These are phyloP conservation scores for Druon quercuslanigerum DNA, from an alignment of 1,140 invertebrate genomes.

Conservation along the genomic window DNA sequence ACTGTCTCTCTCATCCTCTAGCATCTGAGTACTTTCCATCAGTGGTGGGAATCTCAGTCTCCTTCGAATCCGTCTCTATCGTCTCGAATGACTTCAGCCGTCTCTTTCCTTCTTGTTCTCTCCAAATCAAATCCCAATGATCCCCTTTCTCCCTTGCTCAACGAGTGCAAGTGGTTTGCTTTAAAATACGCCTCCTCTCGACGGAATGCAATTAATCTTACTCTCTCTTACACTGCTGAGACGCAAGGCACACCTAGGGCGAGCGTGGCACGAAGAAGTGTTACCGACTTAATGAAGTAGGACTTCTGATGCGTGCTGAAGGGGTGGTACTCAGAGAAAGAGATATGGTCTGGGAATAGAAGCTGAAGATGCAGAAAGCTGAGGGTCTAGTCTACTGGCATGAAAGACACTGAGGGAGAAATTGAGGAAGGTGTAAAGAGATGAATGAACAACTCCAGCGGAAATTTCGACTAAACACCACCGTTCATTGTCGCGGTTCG, in stretches of 20 bases:
- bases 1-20: conserved; percentile 63
- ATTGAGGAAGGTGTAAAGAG: conserved; percentile 51
- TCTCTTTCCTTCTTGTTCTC: conserved; percentile 37
- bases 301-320: conserved; percentile 70
- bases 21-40: conserved; percentile 62
- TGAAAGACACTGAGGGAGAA: conserved; percentile 49
- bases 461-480: conserved; percentile 65
- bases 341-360: conserved; percentile 44
- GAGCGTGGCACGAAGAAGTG: conserved; percentile 66
- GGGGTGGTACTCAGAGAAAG: conserved; percentile 46
- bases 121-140: conserved; percentile 23
- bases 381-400: background rate
- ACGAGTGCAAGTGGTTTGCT: conserved; percentile 62
- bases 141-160: conserved; percentile 33
- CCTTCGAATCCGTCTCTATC: conserved; percentile 51
- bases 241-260: conserved; percentile 54
- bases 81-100: conserved; percentile 43
- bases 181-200: conserved; percentile 72
- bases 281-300: conserved; percentile 75
- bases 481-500: conserved; percentile 65
- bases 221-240: conserved; percentile 55
- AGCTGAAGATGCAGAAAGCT: conserved; percentile 33
- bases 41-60: conserved; percentile 66
- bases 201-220: conserved; percentile 76
- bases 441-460: conserved; percentile 43